A percentile compares a stretch with the other conserved stretches of the same genome.
These are phyloP conservation scores for Brachyhypopomus occidentalis DNA, from an alignment of 2,113 vertebrate genomes.

Conservation along the genomic window DNA sequence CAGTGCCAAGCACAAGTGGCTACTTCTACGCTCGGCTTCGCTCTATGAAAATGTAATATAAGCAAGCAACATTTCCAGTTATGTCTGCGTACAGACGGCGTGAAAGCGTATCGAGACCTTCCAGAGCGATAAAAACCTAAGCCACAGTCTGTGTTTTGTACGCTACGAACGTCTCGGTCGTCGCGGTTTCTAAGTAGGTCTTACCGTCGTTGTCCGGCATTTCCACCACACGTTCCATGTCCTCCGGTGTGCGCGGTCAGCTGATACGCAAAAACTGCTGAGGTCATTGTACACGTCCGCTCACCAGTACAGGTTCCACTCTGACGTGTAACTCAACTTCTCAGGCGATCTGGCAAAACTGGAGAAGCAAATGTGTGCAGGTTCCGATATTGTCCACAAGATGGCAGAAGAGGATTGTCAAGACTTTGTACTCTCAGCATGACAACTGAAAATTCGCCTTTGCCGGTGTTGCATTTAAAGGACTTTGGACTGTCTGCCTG, in stretches of 20 bases:
- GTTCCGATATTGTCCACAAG: conserved; percentile 27
- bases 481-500: no score
- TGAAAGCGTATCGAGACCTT: no score
- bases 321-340: conserved; percentile 77
- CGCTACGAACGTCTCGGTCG: background rate
- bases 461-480: no score
- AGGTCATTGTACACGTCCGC: conserved; percentile 73
- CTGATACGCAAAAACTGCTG: conserved; percentile 67
- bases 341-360: conserved; percentile 47
- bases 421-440: no score
- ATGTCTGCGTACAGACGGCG: no score
- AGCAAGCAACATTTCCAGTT: background rate
- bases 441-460: no score
- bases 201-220: conserved; percentile 72
- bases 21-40: background rate
- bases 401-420: conserved; percentile 46
- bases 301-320: conserved; percentile 73
- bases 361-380: conserved; percentile 23
- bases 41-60: background rate
- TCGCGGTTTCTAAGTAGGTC: conserved; percentile 11
- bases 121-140: background rate
- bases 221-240: conserved; percentile 72
- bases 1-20: background rate
- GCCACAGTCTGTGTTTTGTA: background rate
- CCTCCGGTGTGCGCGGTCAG: conserved; percentile 69